Evolutionary conservation across 35 echinoderm and acorn worm species (phyloP).

Genomic region (Nesometra sesokonis): DNA sequence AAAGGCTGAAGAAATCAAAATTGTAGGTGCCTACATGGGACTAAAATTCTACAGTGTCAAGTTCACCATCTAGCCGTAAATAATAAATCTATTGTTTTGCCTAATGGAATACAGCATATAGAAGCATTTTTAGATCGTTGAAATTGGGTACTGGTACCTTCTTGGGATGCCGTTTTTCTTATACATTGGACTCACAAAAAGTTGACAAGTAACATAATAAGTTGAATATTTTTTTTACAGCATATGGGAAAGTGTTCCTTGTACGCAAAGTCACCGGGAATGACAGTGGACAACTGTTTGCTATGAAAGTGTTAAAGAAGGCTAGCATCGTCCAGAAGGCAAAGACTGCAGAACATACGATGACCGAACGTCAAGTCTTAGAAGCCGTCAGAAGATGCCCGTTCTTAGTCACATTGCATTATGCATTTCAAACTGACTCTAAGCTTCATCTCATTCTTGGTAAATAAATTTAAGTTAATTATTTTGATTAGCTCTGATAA

Average conservation of each 20-base stretch:
- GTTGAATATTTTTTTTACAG: constrained; percentile 44
- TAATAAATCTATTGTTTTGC: too few relatives aligned
- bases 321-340: constrained; percentile 98
- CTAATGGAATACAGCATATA: background rate
- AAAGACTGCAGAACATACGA: constrained; percentile 95
- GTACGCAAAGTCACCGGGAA: constrained; percentile 76
- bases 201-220: too few relatives aligned
- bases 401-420: constrained; percentile 81
- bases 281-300: constrained; percentile 72
- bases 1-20: too few relatives aligned
- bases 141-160: too few relatives aligned
- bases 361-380: constrained; percentile 90
- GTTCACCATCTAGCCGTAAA: too few relatives aligned
- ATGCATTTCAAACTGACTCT: constrained; percentile 98
- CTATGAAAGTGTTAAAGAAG: constrained; percentile 99
- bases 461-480: background rate
- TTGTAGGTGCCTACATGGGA: too few relatives aligned
- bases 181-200: too few relatives aligned
- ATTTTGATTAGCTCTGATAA: background rate
- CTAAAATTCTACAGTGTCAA: too few relatives aligned
- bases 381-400: constrained; percentile 80
- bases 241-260: constrained; percentile 98
- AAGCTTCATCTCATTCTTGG: constrained; percentile 94
- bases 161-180: background rate
- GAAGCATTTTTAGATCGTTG: too few relatives aligned